Conservation (phyloP, 2,797 vertebrate species). For the Toxotes lorentzi region DNA sequence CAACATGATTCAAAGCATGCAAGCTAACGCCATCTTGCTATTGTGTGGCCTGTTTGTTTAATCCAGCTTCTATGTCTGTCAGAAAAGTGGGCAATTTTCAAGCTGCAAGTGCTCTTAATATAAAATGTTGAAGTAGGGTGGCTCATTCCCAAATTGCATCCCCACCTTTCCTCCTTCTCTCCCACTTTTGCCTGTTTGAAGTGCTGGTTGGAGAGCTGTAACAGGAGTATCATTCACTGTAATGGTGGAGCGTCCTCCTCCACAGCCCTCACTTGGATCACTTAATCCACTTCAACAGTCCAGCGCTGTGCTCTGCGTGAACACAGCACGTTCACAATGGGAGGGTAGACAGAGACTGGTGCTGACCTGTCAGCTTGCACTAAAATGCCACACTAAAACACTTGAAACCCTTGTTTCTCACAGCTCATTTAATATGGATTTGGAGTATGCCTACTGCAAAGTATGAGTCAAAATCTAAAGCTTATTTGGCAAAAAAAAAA, state of each 20-base stretch:
- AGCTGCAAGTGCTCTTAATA: slow-evolving; percentile 72
- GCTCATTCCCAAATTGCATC: slow-evolving; percentile 72
- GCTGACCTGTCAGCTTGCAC: slow-evolving; percentile 63
- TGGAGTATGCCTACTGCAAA: slow-evolving; percentile 22
- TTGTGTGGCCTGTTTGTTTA: slow-evolving; percentile 76
- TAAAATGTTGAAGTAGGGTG: slow-evolving; percentile 76
- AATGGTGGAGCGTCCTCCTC: slow-evolving; percentile 80
- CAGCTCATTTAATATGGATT: slow-evolving; percentile 48
- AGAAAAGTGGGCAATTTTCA: slow-evolving; percentile 77
- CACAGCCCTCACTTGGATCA: slow-evolving; percentile 79
- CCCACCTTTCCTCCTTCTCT: slow-evolving; percentile 75
- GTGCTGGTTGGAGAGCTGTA: slow-evolving; percentile 73
- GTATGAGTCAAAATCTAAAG: slow-evolving; percentile 27
- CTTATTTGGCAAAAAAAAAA: not conserved
- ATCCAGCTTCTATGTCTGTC: slow-evolving; percentile 67
- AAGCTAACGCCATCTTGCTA: slow-evolving; percentile 23
- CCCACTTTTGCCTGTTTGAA: slow-evolving; percentile 71
- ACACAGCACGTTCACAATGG: slow-evolving; percentile 65
- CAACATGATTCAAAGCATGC: not conserved
- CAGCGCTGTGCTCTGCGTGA: slow-evolving; percentile 56
- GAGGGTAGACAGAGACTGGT: slow-evolving; percentile 55
- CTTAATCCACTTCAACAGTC: slow-evolving; percentile 77
- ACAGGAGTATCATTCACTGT: slow-evolving; percentile 82
- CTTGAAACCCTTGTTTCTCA: slow-evolving; percentile 50
- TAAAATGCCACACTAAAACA: slow-evolving; percentile 65